Evolutionary conservation across 2,888 invertebrate species (phyloP).

Genomic region (Heliconius ismenius): DNA sequence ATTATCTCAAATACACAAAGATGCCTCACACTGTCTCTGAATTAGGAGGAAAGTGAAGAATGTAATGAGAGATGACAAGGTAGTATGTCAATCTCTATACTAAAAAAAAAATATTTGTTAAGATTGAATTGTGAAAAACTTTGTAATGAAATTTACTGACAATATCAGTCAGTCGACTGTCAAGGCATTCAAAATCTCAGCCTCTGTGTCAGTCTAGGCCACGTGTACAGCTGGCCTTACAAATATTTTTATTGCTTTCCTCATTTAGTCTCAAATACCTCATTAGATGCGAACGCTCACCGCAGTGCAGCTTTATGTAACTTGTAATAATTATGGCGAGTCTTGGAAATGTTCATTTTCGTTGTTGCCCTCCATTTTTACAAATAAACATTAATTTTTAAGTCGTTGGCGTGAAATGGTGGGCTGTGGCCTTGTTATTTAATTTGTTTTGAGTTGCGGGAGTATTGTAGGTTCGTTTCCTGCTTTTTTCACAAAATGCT

Average conservation of each 20-base stretch:
- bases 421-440: slow-evolving; percentile 8
- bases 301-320: slow-evolving; percentile 42
- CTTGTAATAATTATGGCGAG: slow-evolving; percentile 40
- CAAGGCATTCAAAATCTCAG: too few species aligned
- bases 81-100: too few species aligned
- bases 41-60: too few species aligned
- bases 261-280: slow-evolving; percentile 42
- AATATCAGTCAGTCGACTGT: too few species aligned
- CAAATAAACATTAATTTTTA: slow-evolving; percentile 15
- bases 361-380: slow-evolving; percentile 20
- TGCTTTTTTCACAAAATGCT: neutral
- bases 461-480: neutral
- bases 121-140: too few species aligned
- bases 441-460: neutral
- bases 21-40: too few species aligned
- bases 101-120: too few species aligned
- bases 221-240: slow-evolving; percentile 14
- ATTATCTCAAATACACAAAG: too few species aligned
- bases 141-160: too few species aligned
- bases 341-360: slow-evolving; percentile 21
- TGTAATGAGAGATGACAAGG: too few species aligned
- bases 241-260: slow-evolving; percentile 41
- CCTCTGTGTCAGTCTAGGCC: neutral
- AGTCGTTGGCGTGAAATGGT: neutral
- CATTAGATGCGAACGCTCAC: slow-evolving; percentile 42